Conservation (phyloP, 92 coral and sea anemone genomes). For the Zoanthus gigantus region DNA sequence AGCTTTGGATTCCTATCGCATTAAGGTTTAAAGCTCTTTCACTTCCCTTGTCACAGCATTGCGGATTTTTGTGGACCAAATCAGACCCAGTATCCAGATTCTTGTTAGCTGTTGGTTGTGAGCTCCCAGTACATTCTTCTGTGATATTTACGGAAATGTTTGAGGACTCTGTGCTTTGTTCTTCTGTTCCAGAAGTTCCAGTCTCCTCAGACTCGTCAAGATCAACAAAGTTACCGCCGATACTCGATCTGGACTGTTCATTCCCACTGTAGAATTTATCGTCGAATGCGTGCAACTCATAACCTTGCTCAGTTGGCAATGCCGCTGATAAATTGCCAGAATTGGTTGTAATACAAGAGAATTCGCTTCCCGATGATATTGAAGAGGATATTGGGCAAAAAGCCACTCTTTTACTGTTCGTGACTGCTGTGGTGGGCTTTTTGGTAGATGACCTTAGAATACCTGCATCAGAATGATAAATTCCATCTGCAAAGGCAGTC, state of each 20-base stretch:
- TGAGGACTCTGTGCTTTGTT: conserved; percentile 43
- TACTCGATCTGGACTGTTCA: conserved; percentile 45
- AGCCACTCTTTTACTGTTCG: background rate
- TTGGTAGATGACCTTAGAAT: conserved; percentile 32
- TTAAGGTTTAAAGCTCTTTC: background rate
- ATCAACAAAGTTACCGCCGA: conserved; percentile 45
- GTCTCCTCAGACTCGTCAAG: conserved; percentile 44
- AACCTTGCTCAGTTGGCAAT: background rate
- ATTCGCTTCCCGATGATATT: background rate
- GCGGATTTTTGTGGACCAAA: background rate
- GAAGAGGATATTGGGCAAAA: background rate
- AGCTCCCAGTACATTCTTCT: background rate
- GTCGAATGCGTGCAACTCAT: conserved; percentile 10
- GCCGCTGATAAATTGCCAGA: background rate
- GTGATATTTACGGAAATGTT: conserved; percentile 16
- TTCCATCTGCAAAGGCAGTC: conserved; percentile 35
- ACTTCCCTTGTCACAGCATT: background rate
- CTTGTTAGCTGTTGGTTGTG: background rate
- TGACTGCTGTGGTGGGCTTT: conserved; percentile 34
- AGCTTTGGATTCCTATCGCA: background rate
- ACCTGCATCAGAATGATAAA: conserved; percentile 46
- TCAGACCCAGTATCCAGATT: background rate
- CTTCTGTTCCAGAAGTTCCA: conserved; percentile 25
- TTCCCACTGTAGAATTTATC: conserved; percentile 43
- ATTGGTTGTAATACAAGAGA: background rate